These are phyloP conservation scores for Macrophya alboannulata DNA, from an alignment of 2,888 invertebrate species.

Conservation along the genomic window DNA sequence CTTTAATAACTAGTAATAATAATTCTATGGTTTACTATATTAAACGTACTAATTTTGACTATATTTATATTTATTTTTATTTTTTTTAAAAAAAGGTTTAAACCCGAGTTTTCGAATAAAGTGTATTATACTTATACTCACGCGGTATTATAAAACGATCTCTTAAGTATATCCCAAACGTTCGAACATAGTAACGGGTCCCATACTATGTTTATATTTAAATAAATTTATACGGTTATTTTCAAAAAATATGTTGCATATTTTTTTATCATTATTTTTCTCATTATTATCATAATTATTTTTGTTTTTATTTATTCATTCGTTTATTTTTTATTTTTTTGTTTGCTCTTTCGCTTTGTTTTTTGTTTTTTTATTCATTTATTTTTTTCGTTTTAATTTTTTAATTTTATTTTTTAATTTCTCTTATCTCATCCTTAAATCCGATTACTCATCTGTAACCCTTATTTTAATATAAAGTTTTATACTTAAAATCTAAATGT, in stretches of 20 bases:
- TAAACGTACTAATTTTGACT: conserved; percentile 51
- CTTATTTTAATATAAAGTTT: neutral
- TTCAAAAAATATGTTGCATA: conserved; percentile 55
- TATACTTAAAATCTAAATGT: conserved; percentile 31
- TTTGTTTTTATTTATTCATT: neutral
- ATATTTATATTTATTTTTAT: conserved; percentile 27
- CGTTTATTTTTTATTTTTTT: neutral
- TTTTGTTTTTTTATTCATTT: neutral
- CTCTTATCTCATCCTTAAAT: neutral
- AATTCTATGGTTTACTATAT: conserved; percentile 33
- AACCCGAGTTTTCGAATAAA: conserved; percentile 1
- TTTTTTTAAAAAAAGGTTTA: neutral
- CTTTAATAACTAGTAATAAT: conserved; percentile 49
- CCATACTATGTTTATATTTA: conserved; percentile 40
- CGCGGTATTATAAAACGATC: conserved; percentile 49
- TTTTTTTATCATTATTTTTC: conserved; percentile 28
- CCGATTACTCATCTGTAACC: conserved; percentile 6
- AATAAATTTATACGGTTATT: conserved; percentile 46
- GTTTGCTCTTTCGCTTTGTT: neutral
- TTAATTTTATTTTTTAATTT: neutral
- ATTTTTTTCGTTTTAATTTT: neutral
- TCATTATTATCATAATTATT: neutral
- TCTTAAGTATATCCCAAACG: conserved; percentile 7
- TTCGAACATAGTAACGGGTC: conserved; percentile 14
- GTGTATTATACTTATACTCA: neutral